phyloP scores from a whole-genome alignment of 2,888 invertebrate species.

The Limnephilus auricula region DNA sequence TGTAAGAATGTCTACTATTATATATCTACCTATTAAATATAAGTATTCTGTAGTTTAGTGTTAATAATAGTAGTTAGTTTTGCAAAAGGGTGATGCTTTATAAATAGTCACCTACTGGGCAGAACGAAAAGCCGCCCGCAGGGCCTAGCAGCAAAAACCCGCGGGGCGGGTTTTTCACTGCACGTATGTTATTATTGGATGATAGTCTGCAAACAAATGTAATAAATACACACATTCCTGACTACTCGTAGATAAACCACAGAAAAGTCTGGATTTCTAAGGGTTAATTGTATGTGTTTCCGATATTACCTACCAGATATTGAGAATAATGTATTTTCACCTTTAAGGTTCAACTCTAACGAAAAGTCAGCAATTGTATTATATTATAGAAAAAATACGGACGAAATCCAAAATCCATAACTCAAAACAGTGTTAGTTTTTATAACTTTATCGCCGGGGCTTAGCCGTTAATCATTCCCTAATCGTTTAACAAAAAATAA shows the following conservation, averaged over 20 bases:
- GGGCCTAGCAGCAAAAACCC: too few relatives aligned
- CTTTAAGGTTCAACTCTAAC: neutral
- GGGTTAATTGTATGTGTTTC: neutral
- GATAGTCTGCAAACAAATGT: too few relatives aligned
- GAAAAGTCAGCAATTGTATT: neutral
- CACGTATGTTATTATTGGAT: too few relatives aligned
- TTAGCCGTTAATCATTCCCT: neutral
- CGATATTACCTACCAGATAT: neutral
- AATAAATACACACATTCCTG: too few relatives aligned
- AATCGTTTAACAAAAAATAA: neutral
- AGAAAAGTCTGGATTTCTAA: neutral
- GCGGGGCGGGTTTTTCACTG: too few relatives aligned
- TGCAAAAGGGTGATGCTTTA: too few relatives aligned
- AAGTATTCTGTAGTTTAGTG: too few relatives aligned
- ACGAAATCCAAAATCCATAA: neutral
- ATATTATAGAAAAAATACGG: neutral
- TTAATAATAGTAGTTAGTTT: too few relatives aligned
- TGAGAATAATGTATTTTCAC: neutral
- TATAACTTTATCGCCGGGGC: neutral
- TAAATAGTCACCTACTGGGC: too few relatives aligned
- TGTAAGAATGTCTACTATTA: too few relatives aligned
- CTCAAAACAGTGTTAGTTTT: neutral
- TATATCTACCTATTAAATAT: too few relatives aligned
- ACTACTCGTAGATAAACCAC: neutral
- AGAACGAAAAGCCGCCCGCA: too few relatives aligned